Evolutionary conservation across 2,888 invertebrate genomes (phyloP), one percentile per base, ranked within the genome.

Genomic region (Eumerus sabulonum): DNA sequence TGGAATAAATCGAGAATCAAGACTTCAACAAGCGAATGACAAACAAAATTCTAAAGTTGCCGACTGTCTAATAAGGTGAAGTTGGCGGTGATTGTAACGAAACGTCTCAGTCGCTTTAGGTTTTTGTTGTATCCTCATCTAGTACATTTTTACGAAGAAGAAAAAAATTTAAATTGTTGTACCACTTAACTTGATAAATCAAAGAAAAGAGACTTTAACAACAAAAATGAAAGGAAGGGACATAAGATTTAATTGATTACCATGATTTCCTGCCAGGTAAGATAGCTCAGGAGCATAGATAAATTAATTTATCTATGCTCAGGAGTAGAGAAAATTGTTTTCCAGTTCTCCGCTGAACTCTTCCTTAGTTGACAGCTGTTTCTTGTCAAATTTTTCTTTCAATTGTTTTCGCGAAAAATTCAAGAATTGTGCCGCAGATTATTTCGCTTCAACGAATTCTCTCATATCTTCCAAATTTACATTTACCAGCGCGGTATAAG

Each of bases 1-100:
- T 48, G 2, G 45, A 60, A 47, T 42, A 16, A 9, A 64, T 38
- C 1, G 42, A 45, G 73, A 40, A 18, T 16, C 1, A n/a, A 48
- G n/a, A 11, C 1, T 18, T 13, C 17, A 36, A 47, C 18, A n/a
- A 5, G 9, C 18, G 64, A 53, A 79, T 79, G 79, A 79, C 79
- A 79, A 71, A 79, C 73, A 73, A 79, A 64, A 64, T 60, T 79
- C 42, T 38, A 59, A 73, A 73, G 14, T 27, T 59, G 51, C 48
- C 59, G 68, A 59, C 45, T 60, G 38, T 64, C 13, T 19, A 57
- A 47, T 12, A 4, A 36, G n/a, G 9, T 19, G 36, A 79, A 74
- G 79, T 44, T 59, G 0, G 59, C 18, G 17, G 4, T 42, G n/a
- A 9, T 62, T 54, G n/a, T n/a, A n/a, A n/a, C n/a, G n/a, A n/a